Base-by-base conservation (phyloP, 2,113 vertebrate species). In the Lophura nycthemera region DNA sequence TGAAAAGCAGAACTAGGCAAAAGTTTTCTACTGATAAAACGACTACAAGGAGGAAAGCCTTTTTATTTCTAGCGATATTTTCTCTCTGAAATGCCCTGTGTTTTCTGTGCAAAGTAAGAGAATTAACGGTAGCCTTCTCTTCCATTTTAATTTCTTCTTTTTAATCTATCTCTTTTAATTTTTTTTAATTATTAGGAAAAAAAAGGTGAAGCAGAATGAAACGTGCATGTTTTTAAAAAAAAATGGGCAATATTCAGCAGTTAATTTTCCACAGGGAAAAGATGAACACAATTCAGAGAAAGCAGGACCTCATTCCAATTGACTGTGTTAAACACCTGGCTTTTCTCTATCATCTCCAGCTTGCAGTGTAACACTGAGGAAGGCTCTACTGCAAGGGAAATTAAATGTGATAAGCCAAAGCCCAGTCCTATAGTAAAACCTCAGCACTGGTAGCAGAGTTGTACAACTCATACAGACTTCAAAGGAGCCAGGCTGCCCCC, bases 1-100 rank as follows among this genome's bases (percentile, higher is more conserved):
- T 91, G 94, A 95, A 95, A 57, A 90, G 70, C 79, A 94, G 85
- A 94, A 94, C 79, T 80, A 88, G 93, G 96, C 86, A 94, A 86
- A 97, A 95, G 86, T 94, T 96, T 94, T 95, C 88, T 83, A 78
- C 22, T 69, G 87, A 91, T 64, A 32, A 64, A 89, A 67, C 20
- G 57, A 92, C 70, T 88, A 80, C 47, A 82, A 48, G 52, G 42
- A 86, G 78, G 86, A 92, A 94, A 38, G 16, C 11, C 30, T 85
- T 94, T 92, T 93, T 82, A 86, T 79, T 94, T 24, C 77, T 90
- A 94, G 88, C 20, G 63, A 93, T 81, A n/a, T 78, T 78, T 90
- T 78, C 40, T 61, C 29, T 75, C 69, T 8, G 52, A 95, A 82
- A 10, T 10, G 14, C 57, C 66, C 78, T 19, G 43, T 74, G 10